Evolutionary conservation across 2,888 invertebrate species (phyloP), one percentile per base, ranked within the genome.

Genomic region (Hydroisotoma schaefferi): DNA sequence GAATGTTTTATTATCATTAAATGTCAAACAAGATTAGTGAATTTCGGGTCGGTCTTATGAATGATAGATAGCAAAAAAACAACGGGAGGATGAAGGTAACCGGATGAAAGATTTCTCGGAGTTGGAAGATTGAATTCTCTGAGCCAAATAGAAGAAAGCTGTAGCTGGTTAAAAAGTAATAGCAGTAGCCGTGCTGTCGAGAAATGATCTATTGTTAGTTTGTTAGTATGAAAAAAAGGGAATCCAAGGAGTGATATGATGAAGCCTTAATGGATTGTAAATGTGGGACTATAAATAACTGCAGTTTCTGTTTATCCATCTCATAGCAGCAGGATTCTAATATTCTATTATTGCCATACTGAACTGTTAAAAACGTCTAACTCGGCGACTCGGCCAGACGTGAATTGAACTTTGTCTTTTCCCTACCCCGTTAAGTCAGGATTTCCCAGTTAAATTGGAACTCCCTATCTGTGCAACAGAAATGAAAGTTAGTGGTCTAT

Each of bases 211-310:
- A 68, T 68, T 68, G 68, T 68, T 68, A 64, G 63, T 61, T 49
- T 54, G 51, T n/a, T n/a, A n/a, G n/a, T n/a, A n/a, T n/a, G n/a
- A n/a, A n/a, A n/a, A n/a, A n/a, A n/a, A 61, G 47, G 38, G 69
- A 63, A 49, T 65, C 60, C 15, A 57, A 29, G 60, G 38, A 40
- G 65, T 66, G 65, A 68, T 61, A 68, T 70, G 70, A 70, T 67
- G 70, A 68, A 65, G 65, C 51, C 65, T 67, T 70, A 68, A 70
- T 70, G 70, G 68, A 70, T 70, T 59, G 46, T 57, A 63, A 62
- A 67, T 68, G 63, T 56, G 61, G 49, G 60, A 61, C 67, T 68
- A 68, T 70, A 70, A 70, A 70, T 68, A 70, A 64, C 63, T 56
- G 29, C 55, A 65, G 49, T 59, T 44, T 66, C 57, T 66, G 65